phyloP scores from a whole-genome alignment of 2,113 vertebrate species.

The Heterochromis multidens region DNA sequence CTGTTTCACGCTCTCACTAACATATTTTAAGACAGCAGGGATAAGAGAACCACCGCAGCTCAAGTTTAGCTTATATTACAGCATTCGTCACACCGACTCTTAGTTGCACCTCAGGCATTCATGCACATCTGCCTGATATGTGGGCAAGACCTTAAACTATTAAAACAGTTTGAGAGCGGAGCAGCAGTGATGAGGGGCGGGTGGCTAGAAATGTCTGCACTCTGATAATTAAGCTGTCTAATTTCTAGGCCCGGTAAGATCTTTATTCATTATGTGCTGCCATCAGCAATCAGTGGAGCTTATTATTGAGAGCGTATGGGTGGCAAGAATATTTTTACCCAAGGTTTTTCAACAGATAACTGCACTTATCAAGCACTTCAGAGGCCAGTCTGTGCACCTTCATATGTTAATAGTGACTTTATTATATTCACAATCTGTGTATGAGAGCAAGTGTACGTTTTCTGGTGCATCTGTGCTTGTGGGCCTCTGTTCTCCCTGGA shows the following conservation, averaged over 20 bases:
- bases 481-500: constrained; percentile 44
- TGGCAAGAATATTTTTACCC: constrained; percentile 41
- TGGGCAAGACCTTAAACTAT: constrained; percentile 40
- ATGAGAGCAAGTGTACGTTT: constrained; percentile 22
- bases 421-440: constrained; percentile 14
- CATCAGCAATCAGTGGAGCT: constrained; percentile 59
- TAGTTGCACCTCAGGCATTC: constrained; percentile 1
- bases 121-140: not conserved
- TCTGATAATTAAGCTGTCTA: constrained; percentile 56
- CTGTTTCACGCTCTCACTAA: not conserved
- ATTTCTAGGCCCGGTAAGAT: constrained; percentile 47
- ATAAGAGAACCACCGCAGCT: not conserved
- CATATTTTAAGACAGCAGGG: not conserved
- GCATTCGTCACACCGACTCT: not conserved
- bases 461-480: constrained; percentile 45
- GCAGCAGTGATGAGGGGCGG: constrained; percentile 9
- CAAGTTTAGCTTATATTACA: not conserved
- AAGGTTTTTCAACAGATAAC: constrained; percentile 8
- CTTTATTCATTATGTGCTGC: constrained; percentile 64
- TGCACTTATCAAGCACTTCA: not conserved
- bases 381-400: not conserved
- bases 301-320: constrained; percentile 47
- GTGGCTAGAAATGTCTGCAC: constrained; percentile 36
- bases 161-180: constrained; percentile 33
- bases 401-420: not conserved